Evolutionary conservation across 2,888 invertebrate species (phyloP).

Genomic region (Danaus chrysippus): DNA sequence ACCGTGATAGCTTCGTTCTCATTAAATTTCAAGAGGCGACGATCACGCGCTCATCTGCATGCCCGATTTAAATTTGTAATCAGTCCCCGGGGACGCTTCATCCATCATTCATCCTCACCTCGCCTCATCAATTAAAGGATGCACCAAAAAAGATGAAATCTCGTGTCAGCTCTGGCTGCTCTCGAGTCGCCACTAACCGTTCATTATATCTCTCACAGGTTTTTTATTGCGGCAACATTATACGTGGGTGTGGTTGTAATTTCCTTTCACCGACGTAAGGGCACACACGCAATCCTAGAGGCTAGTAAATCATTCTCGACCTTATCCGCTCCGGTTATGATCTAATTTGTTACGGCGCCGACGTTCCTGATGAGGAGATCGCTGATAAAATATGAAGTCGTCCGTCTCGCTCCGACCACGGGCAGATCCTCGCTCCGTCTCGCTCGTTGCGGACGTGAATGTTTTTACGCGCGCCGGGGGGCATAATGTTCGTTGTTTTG

Average conservation of each 20-base stretch:
- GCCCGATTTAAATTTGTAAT: constrained; percentile 69
- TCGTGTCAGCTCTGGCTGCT: constrained; percentile 36
- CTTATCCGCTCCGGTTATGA: constrained; percentile 28
- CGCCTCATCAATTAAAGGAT: constrained; percentile 72
- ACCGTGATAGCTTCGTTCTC: constrained; percentile 53
- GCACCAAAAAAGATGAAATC: constrained; percentile 61
- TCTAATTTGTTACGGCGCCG: constrained; percentile 37
- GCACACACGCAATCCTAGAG: constrained; percentile 72
- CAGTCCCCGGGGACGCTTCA: constrained; percentile 61
- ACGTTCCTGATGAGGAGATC: constrained; percentile 66
- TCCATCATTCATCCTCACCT: constrained; percentile 67
- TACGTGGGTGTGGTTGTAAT: constrained; percentile 80
- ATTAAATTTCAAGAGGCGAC: constrained; percentile 54
- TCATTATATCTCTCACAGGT: constrained; percentile 79
- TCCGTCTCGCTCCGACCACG: constrained; percentile 67
- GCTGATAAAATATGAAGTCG: constrained; percentile 75
- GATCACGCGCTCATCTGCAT: constrained; percentile 57
- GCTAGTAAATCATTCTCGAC: constrained; percentile 40
- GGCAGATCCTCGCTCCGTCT: constrained; percentile 58
- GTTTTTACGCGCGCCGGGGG: constrained; percentile 78
- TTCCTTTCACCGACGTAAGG: constrained; percentile 79
- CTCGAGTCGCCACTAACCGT: constrained; percentile 74
- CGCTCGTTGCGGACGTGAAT: constrained; percentile 58
- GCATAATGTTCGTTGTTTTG: constrained; percentile 78
- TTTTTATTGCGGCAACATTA: constrained; percentile 78